Conservation (phyloP, 2,797 vertebrate species). For the Zenarchopterus dispar region DNA sequence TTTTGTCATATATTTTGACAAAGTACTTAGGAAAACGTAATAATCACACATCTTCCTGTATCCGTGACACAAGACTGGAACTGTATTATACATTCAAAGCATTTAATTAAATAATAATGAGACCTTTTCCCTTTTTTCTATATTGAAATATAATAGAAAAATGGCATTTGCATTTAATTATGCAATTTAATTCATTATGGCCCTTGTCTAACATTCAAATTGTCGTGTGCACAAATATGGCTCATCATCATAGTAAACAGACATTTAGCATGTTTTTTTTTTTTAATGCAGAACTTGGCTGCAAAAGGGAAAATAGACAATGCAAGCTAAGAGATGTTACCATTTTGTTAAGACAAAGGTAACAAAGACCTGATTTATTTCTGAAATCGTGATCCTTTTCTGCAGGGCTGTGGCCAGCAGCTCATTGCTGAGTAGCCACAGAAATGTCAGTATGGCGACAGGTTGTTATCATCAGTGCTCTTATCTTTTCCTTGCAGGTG, state of each 20-base stretch:
- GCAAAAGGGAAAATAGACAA: constrained; percentile 21
- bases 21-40: too few relatives aligned
- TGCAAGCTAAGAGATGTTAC: constrained; percentile 25
- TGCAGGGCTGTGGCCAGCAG: constrained; percentile 60
- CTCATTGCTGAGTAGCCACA: constrained; percentile 73
- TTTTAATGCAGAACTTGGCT: constrained; percentile 14
- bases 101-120: constrained; percentile 11
- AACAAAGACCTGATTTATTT: constrained; percentile 40
- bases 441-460: constrained; percentile 80
- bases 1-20: too few relatives aligned
- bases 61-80: constrained; percentile 1
- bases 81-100: constrained; percentile 4
- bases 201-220: constrained; percentile 24
- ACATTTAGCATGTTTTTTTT: constrained; percentile 2
- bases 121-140: constrained; percentile 6
- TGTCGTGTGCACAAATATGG: background rate
- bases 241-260: constrained; percentile 15
- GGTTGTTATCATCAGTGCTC: constrained; percentile 78
- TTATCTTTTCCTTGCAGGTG: constrained; percentile 83
- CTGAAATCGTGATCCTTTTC: constrained; percentile 53
- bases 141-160: constrained; percentile 21
- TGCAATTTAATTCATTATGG: constrained; percentile 30
- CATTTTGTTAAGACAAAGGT: constrained; percentile 32
- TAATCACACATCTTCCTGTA: too few relatives aligned
- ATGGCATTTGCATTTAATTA: constrained; percentile 30